Evolutionary conservation across 2,113 vertebrate species (phyloP).

Genomic region (Tiliqua scincoides): DNA sequence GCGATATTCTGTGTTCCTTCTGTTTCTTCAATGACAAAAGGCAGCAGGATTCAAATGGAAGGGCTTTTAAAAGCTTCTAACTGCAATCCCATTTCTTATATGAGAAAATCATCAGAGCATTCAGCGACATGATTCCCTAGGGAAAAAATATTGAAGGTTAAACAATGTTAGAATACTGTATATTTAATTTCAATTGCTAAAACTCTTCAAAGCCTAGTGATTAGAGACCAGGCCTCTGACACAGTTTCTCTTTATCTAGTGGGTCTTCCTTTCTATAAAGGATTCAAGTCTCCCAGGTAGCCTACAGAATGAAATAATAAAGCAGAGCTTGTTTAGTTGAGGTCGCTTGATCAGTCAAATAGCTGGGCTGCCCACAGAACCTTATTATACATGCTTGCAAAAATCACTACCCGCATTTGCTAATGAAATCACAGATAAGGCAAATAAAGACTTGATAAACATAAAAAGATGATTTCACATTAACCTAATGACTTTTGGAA

Average conservation of each 20-base stretch:
- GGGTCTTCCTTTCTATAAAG: background rate
- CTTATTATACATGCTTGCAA: background rate
- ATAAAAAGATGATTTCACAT: background rate
- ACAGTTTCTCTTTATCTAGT: background rate
- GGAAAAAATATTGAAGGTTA: conserved; percentile 25
- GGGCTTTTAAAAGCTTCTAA: conserved; percentile 35
- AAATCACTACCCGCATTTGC: background rate
- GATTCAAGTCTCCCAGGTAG: background rate
- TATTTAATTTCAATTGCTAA: conserved; percentile 33
- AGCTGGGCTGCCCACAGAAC: background rate
- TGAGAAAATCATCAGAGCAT: conserved; percentile 50
- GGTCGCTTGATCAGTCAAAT: background rate
- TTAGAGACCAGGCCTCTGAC: background rate
- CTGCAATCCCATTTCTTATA: conserved; percentile 10
- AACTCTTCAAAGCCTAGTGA: background rate
- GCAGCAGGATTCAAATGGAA: conserved; percentile 26
- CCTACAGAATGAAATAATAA: background rate
- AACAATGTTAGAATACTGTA: conserved; percentile 34
- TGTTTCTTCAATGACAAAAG: conserved; percentile 20
- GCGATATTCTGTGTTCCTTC: background rate
- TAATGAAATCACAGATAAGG: background rate
- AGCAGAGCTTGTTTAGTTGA: background rate
- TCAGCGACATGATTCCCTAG: background rate
- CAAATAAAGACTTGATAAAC: background rate
- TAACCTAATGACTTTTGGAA: conserved; percentile 4